These are phyloP conservation scores for Schizopygopsis pylzovi DNA, from an alignment of 2,797 vertebrate species.

Conservation along the genomic window DNA sequence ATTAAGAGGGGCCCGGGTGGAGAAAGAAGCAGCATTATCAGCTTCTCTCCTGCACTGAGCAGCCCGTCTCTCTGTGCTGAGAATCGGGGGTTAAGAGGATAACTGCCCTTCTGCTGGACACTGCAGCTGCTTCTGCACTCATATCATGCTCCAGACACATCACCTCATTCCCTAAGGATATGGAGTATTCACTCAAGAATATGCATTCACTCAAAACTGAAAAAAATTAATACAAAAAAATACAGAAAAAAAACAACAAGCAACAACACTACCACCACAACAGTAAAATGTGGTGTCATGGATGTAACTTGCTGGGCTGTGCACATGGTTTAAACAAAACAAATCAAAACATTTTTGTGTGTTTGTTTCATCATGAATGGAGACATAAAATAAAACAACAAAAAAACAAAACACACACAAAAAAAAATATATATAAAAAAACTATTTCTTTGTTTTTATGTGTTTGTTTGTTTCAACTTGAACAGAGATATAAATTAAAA, in stretches of 20 bases:
- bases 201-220: slow-evolving; percentile 33
- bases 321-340: neutral
- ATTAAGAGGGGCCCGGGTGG: slow-evolving; percentile 69
- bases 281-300: neutral
- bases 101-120: slow-evolving; percentile 82
- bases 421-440: neutral
- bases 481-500: neutral
- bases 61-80: slow-evolving; percentile 80
- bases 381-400: too few relatives aligned
- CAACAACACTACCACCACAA: neutral
- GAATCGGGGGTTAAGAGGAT: slow-evolving; percentile 90
- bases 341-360: neutral
- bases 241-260: neutral
- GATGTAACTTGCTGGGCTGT: neutral
- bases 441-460: neutral
- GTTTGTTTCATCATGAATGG: neutral
- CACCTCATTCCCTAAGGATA: slow-evolving; percentile 49
- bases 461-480: neutral
- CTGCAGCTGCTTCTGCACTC: slow-evolving; percentile 66
- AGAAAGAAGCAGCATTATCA: slow-evolving; percentile 57
- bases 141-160: slow-evolving; percentile 46
- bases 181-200: slow-evolving; percentile 46
- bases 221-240: slow-evolving; percentile 45
- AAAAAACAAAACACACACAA: neutral
- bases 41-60: slow-evolving; percentile 54